Conservation (phyloP, 2,113 vertebrate genomes). For the Neolamprologus falcicula region DNA sequence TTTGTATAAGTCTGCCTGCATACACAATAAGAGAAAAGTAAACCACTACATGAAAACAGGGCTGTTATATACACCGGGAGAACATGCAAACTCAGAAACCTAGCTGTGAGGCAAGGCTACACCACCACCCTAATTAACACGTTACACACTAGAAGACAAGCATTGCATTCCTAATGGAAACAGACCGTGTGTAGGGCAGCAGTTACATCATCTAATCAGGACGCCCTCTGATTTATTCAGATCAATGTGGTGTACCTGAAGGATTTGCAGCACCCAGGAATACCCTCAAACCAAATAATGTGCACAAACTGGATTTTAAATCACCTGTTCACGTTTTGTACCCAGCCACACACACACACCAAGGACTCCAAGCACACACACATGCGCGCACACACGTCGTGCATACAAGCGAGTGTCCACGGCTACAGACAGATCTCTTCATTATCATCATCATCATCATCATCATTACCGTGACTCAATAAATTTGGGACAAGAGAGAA, state of each 20-base stretch:
- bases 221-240: not conserved
- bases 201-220: not conserved
- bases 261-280: not conserved
- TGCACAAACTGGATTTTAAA: not conserved
- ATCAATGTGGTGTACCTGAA: not conserved
- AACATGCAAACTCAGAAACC: not conserved
- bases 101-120: not conserved
- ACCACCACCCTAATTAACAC: not conserved
- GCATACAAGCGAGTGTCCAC: not conserved
- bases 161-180: not conserved
- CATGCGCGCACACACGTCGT: not conserved
- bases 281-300: not conserved
- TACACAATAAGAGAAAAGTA: not conserved
- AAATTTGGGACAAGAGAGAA: not conserved
- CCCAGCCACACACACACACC: not conserved
- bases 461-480: not conserved
- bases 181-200: not conserved
- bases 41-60: not conserved
- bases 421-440: not conserved
- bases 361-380: not conserved
- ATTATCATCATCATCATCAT: not conserved
- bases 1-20: not conserved
- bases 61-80: not conserved
- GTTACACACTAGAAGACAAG: not conserved
- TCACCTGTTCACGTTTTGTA: conserved; percentile 5